Evolutionary conservation across 2,113 vertebrate species (phyloP).

Genomic region (Oreocharis arfaki): DNA sequence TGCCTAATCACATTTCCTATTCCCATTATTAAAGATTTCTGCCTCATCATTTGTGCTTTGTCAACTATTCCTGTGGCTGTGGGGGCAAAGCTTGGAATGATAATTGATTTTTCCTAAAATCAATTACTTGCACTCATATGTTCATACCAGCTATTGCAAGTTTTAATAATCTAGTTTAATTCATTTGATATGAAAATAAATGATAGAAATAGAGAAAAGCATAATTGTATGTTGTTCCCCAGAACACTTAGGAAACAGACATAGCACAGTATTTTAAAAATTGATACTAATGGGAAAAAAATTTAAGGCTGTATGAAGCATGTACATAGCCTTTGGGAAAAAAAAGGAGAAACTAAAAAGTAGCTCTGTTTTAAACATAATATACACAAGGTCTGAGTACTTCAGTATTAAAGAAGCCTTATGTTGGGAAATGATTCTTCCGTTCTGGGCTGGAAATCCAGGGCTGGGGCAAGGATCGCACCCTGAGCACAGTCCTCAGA

Average conservation of each 20-base stretch:
- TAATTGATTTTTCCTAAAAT: neutral
- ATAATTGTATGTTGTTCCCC: neutral
- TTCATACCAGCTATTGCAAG: neutral
- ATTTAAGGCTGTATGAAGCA: neutral
- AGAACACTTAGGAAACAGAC: neutral
- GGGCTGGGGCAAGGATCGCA: neutral
- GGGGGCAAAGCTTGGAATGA: neutral
- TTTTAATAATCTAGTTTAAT: neutral
- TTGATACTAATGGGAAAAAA: neutral
- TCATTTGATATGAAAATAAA: neutral
- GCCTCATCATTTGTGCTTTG: neutral
- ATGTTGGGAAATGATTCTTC: neutral
- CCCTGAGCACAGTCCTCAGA: neutral
- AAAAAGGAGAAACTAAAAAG: neutral
- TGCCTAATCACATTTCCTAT: neutral
- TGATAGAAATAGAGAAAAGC: neutral
- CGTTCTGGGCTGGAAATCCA: neutral
- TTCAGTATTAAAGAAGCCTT: neutral
- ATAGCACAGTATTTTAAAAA: neutral
- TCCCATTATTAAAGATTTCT: neutral
- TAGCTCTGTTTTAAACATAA: neutral
- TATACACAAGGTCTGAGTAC: neutral
- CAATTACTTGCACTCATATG: neutral
- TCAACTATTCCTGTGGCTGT: neutral
- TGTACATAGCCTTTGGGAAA: neutral